Conservation (phyloP, 2,797 vertebrate species). For the Neomorphus geoffroyi region DNA sequence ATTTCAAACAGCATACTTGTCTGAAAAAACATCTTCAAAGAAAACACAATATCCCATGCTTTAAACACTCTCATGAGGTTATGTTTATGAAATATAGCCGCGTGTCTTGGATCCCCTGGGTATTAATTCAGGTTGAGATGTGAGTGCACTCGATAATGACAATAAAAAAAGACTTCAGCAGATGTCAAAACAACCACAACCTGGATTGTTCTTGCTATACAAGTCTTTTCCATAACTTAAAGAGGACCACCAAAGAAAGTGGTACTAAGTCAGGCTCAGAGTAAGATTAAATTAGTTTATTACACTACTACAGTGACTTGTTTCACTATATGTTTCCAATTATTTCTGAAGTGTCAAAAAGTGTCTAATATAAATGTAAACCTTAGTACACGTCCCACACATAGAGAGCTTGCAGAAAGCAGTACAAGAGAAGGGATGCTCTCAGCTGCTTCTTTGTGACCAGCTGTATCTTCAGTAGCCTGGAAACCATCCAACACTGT, state of each 20-base stretch:
- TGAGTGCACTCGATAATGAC: not conserved
- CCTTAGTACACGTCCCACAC: not conserved
- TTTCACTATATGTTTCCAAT: not conserved
- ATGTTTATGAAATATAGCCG: fast-evolving
- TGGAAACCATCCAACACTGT: slow-evolving; percentile 69
- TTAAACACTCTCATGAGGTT: not conserved
- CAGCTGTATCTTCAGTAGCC: slow-evolving; percentile 67
- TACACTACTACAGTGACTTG: not conserved
- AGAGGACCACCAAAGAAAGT: not conserved
- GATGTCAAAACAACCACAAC: not conserved
- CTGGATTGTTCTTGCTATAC: not conserved
- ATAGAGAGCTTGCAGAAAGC: not conserved
- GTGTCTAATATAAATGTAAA: not conserved
- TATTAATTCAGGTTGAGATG: not conserved
- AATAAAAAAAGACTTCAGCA: not conserved
- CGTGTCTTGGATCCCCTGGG: not conserved
- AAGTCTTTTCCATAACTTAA: not conserved
- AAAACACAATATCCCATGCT: not conserved
- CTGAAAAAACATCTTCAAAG: not conserved
- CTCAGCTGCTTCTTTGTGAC: slow-evolving; percentile 42
- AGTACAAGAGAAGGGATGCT: not conserved
- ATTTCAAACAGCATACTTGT: not conserved
- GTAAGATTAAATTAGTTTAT: not conserved
- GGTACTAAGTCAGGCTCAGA: not conserved
- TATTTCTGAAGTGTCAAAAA: not conserved